Conservation (phyloP, 2,888 invertebrate genomes). For the Caenorhabditis sinica region DNA sequence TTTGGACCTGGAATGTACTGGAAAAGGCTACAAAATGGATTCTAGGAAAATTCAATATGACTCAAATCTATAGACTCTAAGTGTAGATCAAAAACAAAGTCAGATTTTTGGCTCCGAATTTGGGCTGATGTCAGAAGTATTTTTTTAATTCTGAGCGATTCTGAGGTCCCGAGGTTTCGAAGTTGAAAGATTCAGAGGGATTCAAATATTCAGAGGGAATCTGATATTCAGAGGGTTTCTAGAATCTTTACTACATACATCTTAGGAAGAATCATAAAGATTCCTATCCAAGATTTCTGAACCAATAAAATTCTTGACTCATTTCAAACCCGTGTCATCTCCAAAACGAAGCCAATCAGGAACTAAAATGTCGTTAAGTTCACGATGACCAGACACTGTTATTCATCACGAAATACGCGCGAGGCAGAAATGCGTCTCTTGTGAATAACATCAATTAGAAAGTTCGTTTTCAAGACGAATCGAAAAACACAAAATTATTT, state of each 20-base stretch:
- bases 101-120: no score
- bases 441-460: slow-evolving; percentile 4
- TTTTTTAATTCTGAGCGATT: no score
- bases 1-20: neutral
- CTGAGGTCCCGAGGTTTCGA: no score
- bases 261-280: no score
- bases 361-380: neutral
- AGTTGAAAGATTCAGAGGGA: no score
- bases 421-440: neutral
- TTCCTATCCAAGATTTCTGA: no score
- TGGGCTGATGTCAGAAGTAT: no score
- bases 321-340: neutral
- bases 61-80: neutral
- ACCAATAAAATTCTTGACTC: no score
- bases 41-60: no score
- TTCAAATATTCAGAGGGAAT: no score
- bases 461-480: neutral
- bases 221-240: no score
- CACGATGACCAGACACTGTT: neutral
- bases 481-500: neutral
- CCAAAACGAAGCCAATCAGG: neutral
- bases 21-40: neutral
- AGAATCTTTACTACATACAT: no score
- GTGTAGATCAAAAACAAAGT: neutral
- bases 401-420: neutral